phyloP scores from a whole-genome alignment of 2,113 vertebrate genomes.

The Atherinomorus stipes region DNA sequence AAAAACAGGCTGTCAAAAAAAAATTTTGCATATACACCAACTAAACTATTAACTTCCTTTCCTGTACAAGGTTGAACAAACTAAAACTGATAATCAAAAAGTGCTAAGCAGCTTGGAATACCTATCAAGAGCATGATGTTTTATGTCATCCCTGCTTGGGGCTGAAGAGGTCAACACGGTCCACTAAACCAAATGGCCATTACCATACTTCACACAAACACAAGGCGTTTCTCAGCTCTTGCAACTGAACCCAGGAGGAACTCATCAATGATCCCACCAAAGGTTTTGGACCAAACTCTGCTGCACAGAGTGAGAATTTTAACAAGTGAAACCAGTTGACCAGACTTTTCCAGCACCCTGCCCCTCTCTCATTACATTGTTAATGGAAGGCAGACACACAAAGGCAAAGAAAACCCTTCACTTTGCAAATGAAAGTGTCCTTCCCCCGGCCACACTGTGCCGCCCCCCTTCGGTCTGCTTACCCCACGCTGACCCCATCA shows the following conservation, averaged over 20 bases:
- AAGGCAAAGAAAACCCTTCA: conserved; percentile 61
- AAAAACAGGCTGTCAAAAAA: neutral
- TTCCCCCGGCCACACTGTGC: conserved; percentile 56
- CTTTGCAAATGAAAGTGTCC: conserved; percentile 75
- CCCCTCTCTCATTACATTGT: conserved; percentile 48
- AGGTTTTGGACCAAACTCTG: conserved; percentile 53
- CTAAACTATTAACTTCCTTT: neutral
- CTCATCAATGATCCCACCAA: conserved; percentile 56
- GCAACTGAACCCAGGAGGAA: conserved; percentile 67
- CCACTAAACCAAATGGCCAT: conserved; percentile 77
- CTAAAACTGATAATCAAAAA: conserved; percentile 17
- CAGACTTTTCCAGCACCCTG: conserved; percentile 37
- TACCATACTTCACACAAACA: conserved; percentile 78
- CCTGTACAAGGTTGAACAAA: conserved; percentile 25
- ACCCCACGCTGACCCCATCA: conserved; percentile 78
- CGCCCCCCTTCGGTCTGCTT: conserved; percentile 55
- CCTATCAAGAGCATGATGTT: conserved; percentile 52
- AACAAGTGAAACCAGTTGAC: conserved; percentile 68
- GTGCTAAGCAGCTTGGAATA: conserved; percentile 37
- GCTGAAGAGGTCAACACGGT: conserved; percentile 57
- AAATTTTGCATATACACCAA: too few species aligned
- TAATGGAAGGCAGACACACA: conserved; percentile 51
- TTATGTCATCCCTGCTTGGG: conserved; percentile 53
- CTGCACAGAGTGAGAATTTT: conserved; percentile 60
- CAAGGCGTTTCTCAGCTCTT: conserved; percentile 50